Evolutionary conservation across 2,113 vertebrate species (phyloP).

Genomic region (Cricetomys ansorgei): DNA sequence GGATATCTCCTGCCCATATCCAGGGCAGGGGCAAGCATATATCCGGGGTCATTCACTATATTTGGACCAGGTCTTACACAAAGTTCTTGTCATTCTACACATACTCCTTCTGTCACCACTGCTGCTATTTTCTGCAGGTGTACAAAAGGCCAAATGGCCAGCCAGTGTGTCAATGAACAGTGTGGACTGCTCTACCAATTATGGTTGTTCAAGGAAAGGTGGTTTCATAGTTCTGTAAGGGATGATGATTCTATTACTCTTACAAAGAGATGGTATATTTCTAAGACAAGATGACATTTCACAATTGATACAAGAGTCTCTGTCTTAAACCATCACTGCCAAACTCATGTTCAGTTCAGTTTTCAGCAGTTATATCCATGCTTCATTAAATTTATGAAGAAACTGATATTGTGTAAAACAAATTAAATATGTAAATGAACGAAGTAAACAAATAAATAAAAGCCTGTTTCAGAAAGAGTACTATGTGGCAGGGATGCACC

Average conservation of each 20-base stretch:
- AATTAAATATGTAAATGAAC: neutral
- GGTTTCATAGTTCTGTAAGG: neutral
- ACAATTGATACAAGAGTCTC: neutral
- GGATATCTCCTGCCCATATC: too few relatives aligned
- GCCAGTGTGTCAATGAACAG: neutral
- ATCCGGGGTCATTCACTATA: too few relatives aligned
- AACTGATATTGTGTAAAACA: constrained; percentile 3
- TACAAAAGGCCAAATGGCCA: neutral
- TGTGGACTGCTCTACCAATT: neutral
- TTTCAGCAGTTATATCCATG: neutral
- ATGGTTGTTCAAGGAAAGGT: neutral
- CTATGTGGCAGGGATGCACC: neutral
- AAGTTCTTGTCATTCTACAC: neutral
- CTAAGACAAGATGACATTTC: neutral
- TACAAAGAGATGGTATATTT: neutral
- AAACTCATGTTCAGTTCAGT: neutral
- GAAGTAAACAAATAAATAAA: neutral
- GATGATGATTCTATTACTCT: neutral
- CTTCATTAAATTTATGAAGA: constrained; percentile 13
- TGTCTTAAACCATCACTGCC: neutral
- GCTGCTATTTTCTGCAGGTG: neutral
- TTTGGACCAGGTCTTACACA: too few relatives aligned
- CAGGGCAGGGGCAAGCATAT: too few relatives aligned
- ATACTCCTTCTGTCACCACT: neutral
- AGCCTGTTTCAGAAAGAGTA: neutral